Base-by-base conservation (phyloP, 2,113 vertebrate genomes). In the Candoia aspera region DNA sequence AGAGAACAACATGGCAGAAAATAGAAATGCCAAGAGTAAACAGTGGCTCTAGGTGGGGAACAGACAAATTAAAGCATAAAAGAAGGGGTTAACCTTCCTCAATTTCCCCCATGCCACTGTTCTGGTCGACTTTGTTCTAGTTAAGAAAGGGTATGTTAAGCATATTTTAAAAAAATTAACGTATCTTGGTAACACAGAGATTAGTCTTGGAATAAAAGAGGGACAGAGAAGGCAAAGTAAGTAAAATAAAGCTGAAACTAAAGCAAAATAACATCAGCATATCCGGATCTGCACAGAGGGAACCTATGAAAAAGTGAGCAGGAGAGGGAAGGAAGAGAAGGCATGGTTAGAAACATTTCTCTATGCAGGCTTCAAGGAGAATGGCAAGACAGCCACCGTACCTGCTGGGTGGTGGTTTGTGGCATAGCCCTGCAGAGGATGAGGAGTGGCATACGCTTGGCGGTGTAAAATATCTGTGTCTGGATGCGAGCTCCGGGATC, bases 391-490 rank as follows among this genome's bases (percentile, higher is more conserved):
- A 42, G 33, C 4, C 46, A 89, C 87, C 95, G 95, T 98, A 98
- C 98, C 98, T 97, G 98, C 98, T n/a, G 99, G 98, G 97, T 99
- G 99, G 97, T 99, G 99, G 98, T 99, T 99, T 98, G 99, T 98
- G 95, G 98, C 98, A 97, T 99, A 99, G 97, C 99, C 98, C 97
- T 99, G 99, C 96, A 99, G 98, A 95, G 99, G 99, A 97, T 99
- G 99, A 94, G 99, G 98, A 95, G 98, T 98, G 94, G 98, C 98
- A 92, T 99, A 99, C 91, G 99, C 98, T 97, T 99, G 99, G 93
- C 98, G 97, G 95, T 99, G 98, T 94, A 99, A 98, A 96, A 99
- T 98, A 97, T 99, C 98, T 37, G 98, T 98, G 92, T 99, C 99
- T 62, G 98, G 98, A 96, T 99, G 98, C 84, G 98, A 98, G 95